A percentile compares a stretch with the other conserved stretches of the same genome.
These are phyloP conservation scores for Penaeus vannamei DNA, from an alignment of 1,140 invertebrate species.

Conservation along the genomic window DNA sequence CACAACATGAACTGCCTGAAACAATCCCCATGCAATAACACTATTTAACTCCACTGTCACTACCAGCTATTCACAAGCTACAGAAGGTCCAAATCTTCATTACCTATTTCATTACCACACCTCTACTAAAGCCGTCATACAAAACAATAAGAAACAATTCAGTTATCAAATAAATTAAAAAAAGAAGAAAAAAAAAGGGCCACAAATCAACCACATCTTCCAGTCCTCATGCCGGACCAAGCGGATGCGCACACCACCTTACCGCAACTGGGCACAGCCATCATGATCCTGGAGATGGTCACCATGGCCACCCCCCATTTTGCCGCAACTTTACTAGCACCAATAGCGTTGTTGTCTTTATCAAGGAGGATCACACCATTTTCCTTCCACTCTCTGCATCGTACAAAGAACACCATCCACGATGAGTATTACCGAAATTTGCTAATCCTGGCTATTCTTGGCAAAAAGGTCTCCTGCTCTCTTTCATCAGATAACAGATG, in stretches of 20 bases:
- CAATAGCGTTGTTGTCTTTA: conserved; percentile 53
- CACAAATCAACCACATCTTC: background rate
- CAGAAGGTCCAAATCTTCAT: background rate
- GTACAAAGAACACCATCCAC: conserved; percentile 8
- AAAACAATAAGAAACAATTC: background rate
- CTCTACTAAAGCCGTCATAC: background rate
- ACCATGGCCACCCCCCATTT: conserved; percentile 75
- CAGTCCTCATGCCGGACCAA: too few relatives aligned
- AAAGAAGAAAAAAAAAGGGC: background rate
- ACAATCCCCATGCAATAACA: too few relatives aligned
- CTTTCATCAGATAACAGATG: too few relatives aligned
- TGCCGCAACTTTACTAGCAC: conserved; percentile 70
- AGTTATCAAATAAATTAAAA: background rate
- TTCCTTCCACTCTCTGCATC: conserved; percentile 65
- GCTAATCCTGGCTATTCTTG: too few relatives aligned
- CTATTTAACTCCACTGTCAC: too few relatives aligned
- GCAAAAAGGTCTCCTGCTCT: too few relatives aligned
- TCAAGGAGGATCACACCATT: conserved; percentile 61
- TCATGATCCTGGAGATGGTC: conserved; percentile 76
- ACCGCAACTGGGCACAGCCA: conserved; percentile 75
- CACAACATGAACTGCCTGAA: too few relatives aligned
- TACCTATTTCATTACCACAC: background rate
- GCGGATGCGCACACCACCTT: conserved; percentile 50
- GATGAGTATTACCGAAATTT: too few relatives aligned
- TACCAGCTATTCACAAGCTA: background rate